phyloP scores from a whole-genome alignment of 2,113 vertebrate genomes.

The Carettochelys insculpta region DNA sequence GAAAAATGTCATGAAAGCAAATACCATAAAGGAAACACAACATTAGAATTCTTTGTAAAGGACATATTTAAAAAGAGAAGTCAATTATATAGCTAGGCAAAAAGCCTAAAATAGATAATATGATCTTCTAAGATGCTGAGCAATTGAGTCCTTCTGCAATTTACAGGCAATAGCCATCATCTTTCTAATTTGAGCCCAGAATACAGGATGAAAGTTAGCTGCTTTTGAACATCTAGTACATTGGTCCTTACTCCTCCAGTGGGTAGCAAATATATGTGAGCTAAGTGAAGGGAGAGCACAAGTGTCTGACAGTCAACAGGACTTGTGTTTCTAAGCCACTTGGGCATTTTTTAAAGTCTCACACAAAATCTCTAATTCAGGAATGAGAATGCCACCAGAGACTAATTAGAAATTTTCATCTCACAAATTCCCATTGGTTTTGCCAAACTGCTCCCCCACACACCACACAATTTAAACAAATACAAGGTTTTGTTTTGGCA shows the following conservation, averaged over 20 bases:
- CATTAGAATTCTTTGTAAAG: not conserved
- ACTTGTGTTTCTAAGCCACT: constrained; percentile 28
- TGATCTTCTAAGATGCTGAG: constrained; percentile 12
- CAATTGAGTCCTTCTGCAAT: constrained; percentile 26
- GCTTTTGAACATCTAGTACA: too few species aligned
- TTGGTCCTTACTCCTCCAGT: too few species aligned
- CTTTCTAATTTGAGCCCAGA: constrained; percentile 44
- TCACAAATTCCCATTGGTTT: too few species aligned
- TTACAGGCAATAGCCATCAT: constrained; percentile 33
- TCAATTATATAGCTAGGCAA: not conserved
- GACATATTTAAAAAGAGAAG: not conserved
- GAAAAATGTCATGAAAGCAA: constrained; percentile 44
- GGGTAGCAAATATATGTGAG: too few species aligned
- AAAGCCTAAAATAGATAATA: not conserved
- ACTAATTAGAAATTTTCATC: too few species aligned
- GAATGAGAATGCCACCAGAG: constrained; percentile 39
- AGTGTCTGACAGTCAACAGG: constrained; percentile 63
- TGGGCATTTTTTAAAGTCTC: constrained; percentile 50
- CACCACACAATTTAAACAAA: too few species aligned
- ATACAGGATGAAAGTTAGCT: constrained; percentile 49
- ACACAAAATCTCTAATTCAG: not conserved
- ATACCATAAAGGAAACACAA: constrained; percentile 2
- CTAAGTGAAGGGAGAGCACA: constrained; percentile 62
- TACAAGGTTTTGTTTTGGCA: too few species aligned
- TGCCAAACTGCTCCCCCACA: too few species aligned